These are phyloP conservation scores for Pachypanchax playfairii DNA, from an alignment of 2,113 vertebrate species.

Conservation along the genomic window DNA sequence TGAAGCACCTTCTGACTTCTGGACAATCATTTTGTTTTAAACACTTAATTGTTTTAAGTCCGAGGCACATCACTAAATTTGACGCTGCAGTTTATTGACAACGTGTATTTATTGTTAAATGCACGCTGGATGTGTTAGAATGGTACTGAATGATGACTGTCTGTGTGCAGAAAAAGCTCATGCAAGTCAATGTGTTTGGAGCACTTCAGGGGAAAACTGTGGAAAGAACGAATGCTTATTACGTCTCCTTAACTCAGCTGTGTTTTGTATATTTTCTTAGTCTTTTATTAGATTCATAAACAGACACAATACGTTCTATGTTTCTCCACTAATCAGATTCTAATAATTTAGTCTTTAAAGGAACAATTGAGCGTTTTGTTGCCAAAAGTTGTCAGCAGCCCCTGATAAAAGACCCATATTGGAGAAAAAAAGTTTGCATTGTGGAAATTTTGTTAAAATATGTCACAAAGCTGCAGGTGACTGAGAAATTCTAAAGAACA, in stretches of 20 bases:
- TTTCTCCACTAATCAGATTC: slow-evolving; percentile 46
- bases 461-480: neutral
- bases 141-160: slow-evolving; percentile 20
- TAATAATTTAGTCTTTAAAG: slow-evolving; percentile 25
- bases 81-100: too few relatives aligned
- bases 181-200: slow-evolving; percentile 30
- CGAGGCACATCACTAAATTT: too few relatives aligned
- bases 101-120: slow-evolving; percentile 22
- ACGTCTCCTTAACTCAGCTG: slow-evolving; percentile 10
- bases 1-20: neutral
- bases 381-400: slow-evolving; percentile 7
- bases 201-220: slow-evolving; percentile 43
- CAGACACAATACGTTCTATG: slow-evolving; percentile 22
- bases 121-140: slow-evolving; percentile 58
- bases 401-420: neutral
- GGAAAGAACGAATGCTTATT: slow-evolving; percentile 42
- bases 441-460: too few relatives aligned
- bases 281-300: slow-evolving; percentile 14
- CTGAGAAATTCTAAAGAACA: too few relatives aligned
- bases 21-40: neutral
- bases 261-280: slow-evolving; percentile 22
- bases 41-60: too few relatives aligned
- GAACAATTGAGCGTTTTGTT: slow-evolving; percentile 13
- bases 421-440: neutral
- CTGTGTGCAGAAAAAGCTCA: slow-evolving; percentile 40